These are phyloP conservation scores for Hyles vespertilio DNA, from an alignment of 1,140 invertebrate species.

Conservation along the genomic window DNA sequence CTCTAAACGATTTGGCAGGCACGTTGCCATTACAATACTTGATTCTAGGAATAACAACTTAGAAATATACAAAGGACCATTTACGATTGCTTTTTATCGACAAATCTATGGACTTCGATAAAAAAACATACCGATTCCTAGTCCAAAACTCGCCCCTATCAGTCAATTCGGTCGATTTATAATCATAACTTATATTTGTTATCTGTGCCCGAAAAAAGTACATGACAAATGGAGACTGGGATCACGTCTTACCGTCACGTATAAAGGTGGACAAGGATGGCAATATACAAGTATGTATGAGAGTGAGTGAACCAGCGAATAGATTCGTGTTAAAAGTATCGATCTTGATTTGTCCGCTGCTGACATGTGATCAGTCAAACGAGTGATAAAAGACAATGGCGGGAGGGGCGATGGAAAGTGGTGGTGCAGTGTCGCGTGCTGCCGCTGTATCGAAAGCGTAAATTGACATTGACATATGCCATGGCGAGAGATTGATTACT, in stretches of 20 bases:
- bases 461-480: slow-evolving; percentile 55
- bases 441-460: slow-evolving; percentile 49
- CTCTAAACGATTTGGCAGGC: no score
- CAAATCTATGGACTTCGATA: no score
- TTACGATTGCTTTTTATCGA: no score
- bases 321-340: slow-evolving; percentile 63
- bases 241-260: slow-evolving; percentile 39
- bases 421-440: slow-evolving; percentile 25
- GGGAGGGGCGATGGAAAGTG: slow-evolving; percentile 40
- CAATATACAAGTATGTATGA: slow-evolving; percentile 13
- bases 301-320: slow-evolving; percentile 31
- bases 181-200: slow-evolving; percentile 47
- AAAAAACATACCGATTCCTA: no score
- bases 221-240: slow-evolving; percentile 55
- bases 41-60: no score
- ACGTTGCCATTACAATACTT: no score
- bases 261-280: slow-evolving; percentile 27
- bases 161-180: slow-evolving; percentile 43
- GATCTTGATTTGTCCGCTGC: slow-evolving; percentile 67
- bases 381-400: slow-evolving; percentile 43
- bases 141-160: slow-evolving; percentile 9
- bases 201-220: slow-evolving; percentile 50
- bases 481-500: slow-evolving; percentile 6
- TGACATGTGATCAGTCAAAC: slow-evolving; percentile 66
- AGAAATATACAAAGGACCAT: no score